Evolutionary conservation across 2,797 vertebrate species (phyloP).

Genomic region (Coluber constrictor): DNA sequence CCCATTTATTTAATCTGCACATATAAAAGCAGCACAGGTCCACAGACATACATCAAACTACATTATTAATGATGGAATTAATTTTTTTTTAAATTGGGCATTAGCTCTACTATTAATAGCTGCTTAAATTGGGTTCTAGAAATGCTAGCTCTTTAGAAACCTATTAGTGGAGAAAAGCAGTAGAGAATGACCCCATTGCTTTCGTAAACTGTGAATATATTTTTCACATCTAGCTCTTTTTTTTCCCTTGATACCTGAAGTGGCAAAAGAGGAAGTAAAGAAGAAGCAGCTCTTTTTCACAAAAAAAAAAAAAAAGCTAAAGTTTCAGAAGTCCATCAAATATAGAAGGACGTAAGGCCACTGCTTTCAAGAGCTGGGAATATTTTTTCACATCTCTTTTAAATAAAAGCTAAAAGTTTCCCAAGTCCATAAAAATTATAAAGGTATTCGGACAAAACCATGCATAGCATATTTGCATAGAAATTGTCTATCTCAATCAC

Average conservation of each 20-base stretch:
- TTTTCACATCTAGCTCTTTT: background rate
- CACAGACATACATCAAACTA: background rate
- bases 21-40: background rate
- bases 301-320: background rate
- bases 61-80: background rate
- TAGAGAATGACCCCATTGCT: background rate
- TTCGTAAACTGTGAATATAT: background rate
- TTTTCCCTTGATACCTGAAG: background rate
- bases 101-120: background rate
- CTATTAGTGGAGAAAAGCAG: background rate
- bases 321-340: background rate
- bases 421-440: background rate
- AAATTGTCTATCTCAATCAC: fast-evolving
- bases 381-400: background rate
- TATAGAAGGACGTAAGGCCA: background rate
- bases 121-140: background rate
- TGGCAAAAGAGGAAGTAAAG: background rate
- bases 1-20: background rate
- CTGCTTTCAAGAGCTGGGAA: background rate
- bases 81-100: background rate
- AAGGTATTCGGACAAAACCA: background rate
- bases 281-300: background rate
- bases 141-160: background rate
- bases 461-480: background rate
- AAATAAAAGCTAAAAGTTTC: background rate